These are phyloP conservation scores for Drosophila silvestris DNA, from an alignment of 2,888 invertebrate species.

Conservation along the genomic window DNA sequence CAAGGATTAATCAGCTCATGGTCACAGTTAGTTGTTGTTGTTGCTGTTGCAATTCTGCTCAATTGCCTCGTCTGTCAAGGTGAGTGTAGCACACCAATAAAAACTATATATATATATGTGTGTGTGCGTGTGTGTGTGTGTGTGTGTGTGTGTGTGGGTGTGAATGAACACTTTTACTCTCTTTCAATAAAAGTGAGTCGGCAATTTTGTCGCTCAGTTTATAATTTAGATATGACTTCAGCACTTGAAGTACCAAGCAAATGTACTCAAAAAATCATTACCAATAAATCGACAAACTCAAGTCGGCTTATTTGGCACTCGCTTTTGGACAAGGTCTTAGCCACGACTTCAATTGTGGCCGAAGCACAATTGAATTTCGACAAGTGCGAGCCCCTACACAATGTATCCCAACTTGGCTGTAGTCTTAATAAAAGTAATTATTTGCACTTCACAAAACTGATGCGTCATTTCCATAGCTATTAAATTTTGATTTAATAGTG, in stretches of 20 bases:
- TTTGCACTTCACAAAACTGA: slow-evolving; percentile 27
- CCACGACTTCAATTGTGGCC: slow-evolving; percentile 19
- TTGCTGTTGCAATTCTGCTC: slow-evolving; percentile 70
- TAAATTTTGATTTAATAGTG: not conserved
- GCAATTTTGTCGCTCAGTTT: not conserved
- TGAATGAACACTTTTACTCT: slow-evolving; percentile 23
- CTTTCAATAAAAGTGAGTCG: slow-evolving; percentile 3
- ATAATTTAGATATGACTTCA: slow-evolving; percentile 37
- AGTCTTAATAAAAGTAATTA: slow-evolving; percentile 23
- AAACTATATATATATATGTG: too few species aligned
- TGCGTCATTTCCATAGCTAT: slow-evolving; percentile 55
- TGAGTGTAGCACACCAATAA: slow-evolving; percentile 67
- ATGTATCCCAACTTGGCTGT: slow-evolving; percentile 7
- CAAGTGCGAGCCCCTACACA: slow-evolving; percentile 23
- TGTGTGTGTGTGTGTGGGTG: not conserved
- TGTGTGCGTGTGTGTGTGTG: not conserved
- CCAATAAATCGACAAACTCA: slow-evolving; percentile 10
- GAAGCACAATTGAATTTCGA: slow-evolving; percentile 37
- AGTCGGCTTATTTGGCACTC: slow-evolving; percentile 8
- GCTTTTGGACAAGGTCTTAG: slow-evolving; percentile 40
- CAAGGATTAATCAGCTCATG: slow-evolving; percentile 70
- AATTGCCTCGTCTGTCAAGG: slow-evolving; percentile 78
- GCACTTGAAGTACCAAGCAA: slow-evolving; percentile 12
- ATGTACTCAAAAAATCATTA: slow-evolving; percentile 29
- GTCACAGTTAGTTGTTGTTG: slow-evolving; percentile 60